Base-by-base conservation (phyloP, 2,888 invertebrate genomes). In the Ormyrus nitidulus region DNA sequence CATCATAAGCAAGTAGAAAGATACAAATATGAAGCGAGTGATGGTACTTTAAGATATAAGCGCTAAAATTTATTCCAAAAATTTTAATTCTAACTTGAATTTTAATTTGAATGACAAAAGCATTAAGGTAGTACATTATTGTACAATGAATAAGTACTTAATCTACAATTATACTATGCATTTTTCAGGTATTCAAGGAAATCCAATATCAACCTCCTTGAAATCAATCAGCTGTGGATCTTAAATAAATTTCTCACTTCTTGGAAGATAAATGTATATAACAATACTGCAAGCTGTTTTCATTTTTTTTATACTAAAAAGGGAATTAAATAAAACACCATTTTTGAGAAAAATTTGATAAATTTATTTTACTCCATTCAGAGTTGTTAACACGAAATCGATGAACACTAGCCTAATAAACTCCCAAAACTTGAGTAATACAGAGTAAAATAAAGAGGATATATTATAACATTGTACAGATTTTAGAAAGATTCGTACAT, bases 291-390 rank as follows among this genome's bases (percentile, higher is more conserved):
- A 48, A 34, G 48, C 13, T 56, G 8, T 2, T 34, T 49, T 49
- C 34, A 9, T 5, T 49, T 66, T 11, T 11, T 68, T 51, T 44
- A 19, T 65, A 46, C 2, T 46, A 59, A n/a, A n/a, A 64, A 49
- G 48, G 46, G 6, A 2, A 71, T 53, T 61, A 49, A 78, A 68
- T 78, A 78, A 78, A 65, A 66, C 13, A 48, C 9, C 19, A 53
- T 64, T 72, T 53, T 77, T 70, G 65, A 69, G 59, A 70, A 81
- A 81, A 70, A 48, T 6, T 77, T 61, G 59, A 69, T 74, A 76
- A 64, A 53, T 80, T 81, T 77, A 81, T 81, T 81, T 54, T 10
- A 34, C 53, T 51, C 69, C 19, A n/a, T 77, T 51, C 48, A 79
- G 53, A 7, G 34, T 80, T 9, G 71, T 46, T 54, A 71, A 76